phyloP scores from a whole-genome alignment of 2,888 invertebrate species.

The Phlogophora meticulosa region DNA sequence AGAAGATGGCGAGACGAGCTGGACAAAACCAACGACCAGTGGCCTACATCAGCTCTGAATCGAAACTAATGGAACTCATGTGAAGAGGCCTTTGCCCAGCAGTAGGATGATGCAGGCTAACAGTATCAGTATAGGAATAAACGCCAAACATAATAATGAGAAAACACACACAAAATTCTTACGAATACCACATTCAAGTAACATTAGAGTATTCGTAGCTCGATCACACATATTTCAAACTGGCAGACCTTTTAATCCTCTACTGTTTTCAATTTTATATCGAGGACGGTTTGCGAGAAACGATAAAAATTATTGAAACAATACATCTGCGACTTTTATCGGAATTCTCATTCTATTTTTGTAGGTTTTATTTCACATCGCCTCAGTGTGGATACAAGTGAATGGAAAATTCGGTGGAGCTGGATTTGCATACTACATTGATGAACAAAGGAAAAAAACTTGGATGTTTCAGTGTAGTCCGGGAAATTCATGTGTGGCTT shows the following conservation, averaged over 20 bases:
- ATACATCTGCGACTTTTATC: not conserved
- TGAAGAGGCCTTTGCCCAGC: no score
- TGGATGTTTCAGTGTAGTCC: not conserved
- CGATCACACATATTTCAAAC: conserved; percentile 48
- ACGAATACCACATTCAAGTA: conserved; percentile 51
- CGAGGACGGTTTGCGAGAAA: conserved; percentile 56
- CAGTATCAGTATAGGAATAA: no score
- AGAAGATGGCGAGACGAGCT: no score
- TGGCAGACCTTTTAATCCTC: conserved; percentile 59
- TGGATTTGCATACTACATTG: conserved; percentile 23
- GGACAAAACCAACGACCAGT: no score
- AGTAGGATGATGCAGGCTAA: no score
- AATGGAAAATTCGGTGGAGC: not conserved
- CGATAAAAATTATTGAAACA: conserved; percentile 31
- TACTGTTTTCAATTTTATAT: conserved; percentile 65
- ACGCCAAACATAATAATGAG: no score
- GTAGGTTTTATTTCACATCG: not conserved
- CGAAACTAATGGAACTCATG: no score
- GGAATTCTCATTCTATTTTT: not conserved
- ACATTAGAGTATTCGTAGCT: conserved; percentile 37
- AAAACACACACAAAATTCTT: no score
- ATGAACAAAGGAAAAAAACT: conserved; percentile 6
- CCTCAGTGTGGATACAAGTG: not conserved
- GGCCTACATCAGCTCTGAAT: no score
- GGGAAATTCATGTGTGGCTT: conserved; percentile 4